Conservation (phyloP, 2,888 invertebrate species). For the Watsonalla binaria region DNA sequence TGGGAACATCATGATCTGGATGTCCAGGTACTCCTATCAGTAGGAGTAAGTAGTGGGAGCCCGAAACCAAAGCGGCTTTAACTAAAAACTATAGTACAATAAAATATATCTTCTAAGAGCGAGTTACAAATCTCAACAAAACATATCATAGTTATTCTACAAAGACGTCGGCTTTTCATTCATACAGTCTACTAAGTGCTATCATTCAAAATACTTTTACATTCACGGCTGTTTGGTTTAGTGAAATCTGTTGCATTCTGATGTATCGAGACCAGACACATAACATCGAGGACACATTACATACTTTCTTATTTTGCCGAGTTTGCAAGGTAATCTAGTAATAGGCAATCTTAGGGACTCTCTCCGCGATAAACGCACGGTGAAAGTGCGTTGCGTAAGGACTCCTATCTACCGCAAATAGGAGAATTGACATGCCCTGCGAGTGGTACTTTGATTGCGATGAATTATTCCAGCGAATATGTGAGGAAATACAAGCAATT, state of each 20-base stretch:
- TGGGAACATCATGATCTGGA: no score
- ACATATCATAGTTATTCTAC: no score
- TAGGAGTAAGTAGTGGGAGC: no score
- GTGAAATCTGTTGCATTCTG: slow-evolving; percentile 35
- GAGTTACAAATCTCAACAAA: no score
- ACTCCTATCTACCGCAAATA: slow-evolving; percentile 64
- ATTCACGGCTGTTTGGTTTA: slow-evolving; percentile 24
- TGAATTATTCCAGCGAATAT: slow-evolving; percentile 28
- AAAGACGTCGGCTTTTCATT: no score
- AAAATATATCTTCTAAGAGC: no score
- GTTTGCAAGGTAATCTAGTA: slow-evolving; percentile 67
- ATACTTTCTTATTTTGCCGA: slow-evolving; percentile 66
- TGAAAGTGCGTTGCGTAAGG: slow-evolving; percentile 71
- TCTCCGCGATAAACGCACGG: slow-evolving; percentile 59
- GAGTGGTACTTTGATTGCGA: slow-evolving; percentile 27
- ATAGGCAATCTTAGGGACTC: slow-evolving; percentile 70
- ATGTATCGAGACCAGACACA: slow-evolving; percentile 24
- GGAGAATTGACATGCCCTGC: slow-evolving; percentile 40
- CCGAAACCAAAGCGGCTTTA: no score
- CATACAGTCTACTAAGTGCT: no score
- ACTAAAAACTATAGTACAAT: no score
- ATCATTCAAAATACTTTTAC: neutral
- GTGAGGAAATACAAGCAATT: slow-evolving; percentile 24
- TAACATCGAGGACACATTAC: slow-evolving; percentile 45
- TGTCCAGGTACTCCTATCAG: no score